Base-by-base conservation (phyloP, 2,888 invertebrate species). In the Catocala sponsa region DNA sequence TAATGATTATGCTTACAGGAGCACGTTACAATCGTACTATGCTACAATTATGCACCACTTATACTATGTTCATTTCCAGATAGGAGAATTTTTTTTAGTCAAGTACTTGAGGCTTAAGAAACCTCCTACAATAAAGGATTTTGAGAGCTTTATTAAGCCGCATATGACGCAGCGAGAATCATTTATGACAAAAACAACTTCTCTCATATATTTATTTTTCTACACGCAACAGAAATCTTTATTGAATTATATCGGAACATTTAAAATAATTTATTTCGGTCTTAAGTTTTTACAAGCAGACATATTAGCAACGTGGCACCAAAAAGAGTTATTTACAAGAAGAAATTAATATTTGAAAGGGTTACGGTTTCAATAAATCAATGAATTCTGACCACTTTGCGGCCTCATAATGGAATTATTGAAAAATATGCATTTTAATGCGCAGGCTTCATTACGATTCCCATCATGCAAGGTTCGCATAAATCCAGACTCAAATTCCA, bases 381-480 rank as follows among this genome's bases (percentile, higher is more conserved):
- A 71, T 60, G 58, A 59, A 65, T 74, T 69, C 65, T 65, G 68
- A 72, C 70, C 70, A 70, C 76, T 75, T 61, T 65, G 59, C 65
- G 63, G 60, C 65, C 63, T 75, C 60, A 72, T 78, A 82, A 82
- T 83, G 70, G 68, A 78, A 78, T 83, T 83, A 82, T 77, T 75
- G 74, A 71, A 82, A 82, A 82, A 80, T 79, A 74, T 81, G 80
- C 81, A 81, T 81, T 83, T 81, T 79, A 79, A 82, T 78, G 74
- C 74, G 71, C 65, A 72, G 71, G 76, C 72, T 78, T 82, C 81
- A 84, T 85, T 84, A 77, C 68, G 63, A 84, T 85, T 84, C 84
- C 62, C 62, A 68, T 68, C 84, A 77, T 78, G 83, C 78, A 74
- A 68, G 72, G 57, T 58, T 63, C 67, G 76, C 72, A 72, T 78